phyloP scores from a whole-genome alignment of 2,113 vertebrate species.

The Atlantisia rogersi region DNA sequence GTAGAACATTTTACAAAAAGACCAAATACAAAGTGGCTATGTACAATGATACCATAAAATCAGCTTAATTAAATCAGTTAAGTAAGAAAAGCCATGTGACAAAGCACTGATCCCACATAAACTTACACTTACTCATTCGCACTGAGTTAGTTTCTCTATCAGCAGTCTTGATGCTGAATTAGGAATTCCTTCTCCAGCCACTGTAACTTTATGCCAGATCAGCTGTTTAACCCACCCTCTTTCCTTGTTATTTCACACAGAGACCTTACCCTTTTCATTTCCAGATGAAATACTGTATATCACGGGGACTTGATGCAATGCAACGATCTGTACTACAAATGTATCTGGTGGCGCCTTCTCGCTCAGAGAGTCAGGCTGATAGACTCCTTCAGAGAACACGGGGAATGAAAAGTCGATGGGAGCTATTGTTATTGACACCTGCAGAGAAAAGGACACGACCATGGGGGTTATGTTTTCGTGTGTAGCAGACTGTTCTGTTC shows the following conservation, averaged over 20 bases:
- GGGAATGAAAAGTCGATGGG: neutral
- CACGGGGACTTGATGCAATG: neutral
- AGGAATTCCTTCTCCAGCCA: neutral
- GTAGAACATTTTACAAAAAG: neutral
- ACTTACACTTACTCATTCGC: neutral
- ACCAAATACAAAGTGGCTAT: neutral
- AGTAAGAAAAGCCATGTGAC: neutral
- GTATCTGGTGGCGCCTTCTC: neutral
- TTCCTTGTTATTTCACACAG: neutral
- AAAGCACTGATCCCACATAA: neutral
- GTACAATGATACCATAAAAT: neutral
- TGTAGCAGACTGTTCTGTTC: neutral
- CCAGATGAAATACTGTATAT: slow-evolving; percentile 34
- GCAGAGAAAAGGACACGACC: neutral
- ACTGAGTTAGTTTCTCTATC: neutral
- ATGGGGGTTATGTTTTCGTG: neutral
- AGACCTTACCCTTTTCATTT: slow-evolving; percentile 36
- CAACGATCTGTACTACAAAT: neutral
- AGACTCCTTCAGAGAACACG: slow-evolving; percentile 23
- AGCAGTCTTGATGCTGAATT: neutral
- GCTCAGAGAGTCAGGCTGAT: slow-evolving; percentile 39
- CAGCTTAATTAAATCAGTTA: neutral
- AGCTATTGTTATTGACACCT: slow-evolving; percentile 45
- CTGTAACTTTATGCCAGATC: neutral
- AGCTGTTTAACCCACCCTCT: neutral